Evolutionary conservation across 1,140 invertebrate genomes (phyloP).

Genomic region (Halesus radiatus): DNA sequence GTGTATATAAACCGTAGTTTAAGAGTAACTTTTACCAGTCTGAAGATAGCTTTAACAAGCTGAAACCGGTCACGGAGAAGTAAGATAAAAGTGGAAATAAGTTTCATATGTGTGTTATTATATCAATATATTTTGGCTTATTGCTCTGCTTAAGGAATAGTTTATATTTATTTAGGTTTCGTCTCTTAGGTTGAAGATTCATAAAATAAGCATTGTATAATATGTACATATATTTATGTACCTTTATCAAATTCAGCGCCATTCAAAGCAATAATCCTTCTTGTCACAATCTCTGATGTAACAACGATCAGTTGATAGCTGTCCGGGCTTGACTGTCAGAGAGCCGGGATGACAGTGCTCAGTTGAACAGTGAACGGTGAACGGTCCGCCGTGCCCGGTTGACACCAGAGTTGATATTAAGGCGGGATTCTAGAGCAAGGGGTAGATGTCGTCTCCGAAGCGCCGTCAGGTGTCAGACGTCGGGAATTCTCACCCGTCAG

Average conservation of each 20-base stretch:
- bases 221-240: too few species aligned
- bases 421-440: not conserved
- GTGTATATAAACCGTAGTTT: too few species aligned
- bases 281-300: not conserved
- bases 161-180: too few species aligned
- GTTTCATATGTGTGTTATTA: too few species aligned
- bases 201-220: not conserved
- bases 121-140: too few species aligned
- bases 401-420: not conserved
- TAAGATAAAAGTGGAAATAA: too few species aligned
- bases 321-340: not conserved
- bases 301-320: not conserved
- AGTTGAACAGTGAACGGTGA: not conserved
- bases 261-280: not conserved
- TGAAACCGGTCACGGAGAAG: too few species aligned
- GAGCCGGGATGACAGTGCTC: not conserved
- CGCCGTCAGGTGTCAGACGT: slow-evolving; percentile 26
- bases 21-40: too few species aligned
- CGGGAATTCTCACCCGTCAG: not conserved
- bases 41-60: too few species aligned
- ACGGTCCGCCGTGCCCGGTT: not conserved
- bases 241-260: not conserved
- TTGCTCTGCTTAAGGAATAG: too few species aligned
- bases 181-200: too few species aligned
- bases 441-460: slow-evolving; percentile 32